phyloP scores from a whole-genome alignment of 2,113 vertebrate species.

The Vidua macroura region DNA sequence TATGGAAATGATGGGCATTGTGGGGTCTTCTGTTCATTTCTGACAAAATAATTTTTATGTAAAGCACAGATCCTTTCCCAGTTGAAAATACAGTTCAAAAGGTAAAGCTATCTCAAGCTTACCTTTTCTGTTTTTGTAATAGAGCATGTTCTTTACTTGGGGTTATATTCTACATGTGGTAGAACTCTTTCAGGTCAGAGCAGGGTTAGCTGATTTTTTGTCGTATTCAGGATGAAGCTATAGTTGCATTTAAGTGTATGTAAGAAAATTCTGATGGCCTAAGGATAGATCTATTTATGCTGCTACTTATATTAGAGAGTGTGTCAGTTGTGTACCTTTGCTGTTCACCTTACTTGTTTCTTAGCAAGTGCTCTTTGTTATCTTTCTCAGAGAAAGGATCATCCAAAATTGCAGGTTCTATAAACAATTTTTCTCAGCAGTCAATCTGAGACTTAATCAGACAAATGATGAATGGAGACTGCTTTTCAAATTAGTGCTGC shows the following conservation, averaged over 20 bases:
- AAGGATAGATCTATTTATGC: background rate
- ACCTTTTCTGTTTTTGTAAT: background rate
- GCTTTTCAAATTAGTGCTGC: constrained; percentile 3
- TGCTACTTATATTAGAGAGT: background rate
- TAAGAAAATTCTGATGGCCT: background rate
- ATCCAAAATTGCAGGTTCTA: background rate
- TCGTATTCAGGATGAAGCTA: background rate
- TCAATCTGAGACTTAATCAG: background rate
- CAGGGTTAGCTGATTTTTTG: background rate
- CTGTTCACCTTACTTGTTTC: background rate
- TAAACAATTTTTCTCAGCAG: background rate
- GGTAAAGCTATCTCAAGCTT: background rate
- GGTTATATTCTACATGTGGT: background rate
- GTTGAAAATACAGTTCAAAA: background rate
- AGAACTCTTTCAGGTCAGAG: background rate
- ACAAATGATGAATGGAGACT: constrained; percentile 2
- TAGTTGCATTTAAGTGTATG: background rate
- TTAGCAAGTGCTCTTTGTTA: background rate
- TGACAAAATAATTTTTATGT: background rate
- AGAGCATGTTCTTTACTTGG: background rate
- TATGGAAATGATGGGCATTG: background rate
- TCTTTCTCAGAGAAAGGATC: background rate
- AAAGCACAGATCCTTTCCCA: background rate
- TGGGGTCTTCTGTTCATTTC: background rate
- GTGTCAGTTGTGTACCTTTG: background rate